Evolutionary conservation across 1,140 invertebrate species (phyloP).

Genomic region (Trichonephila clavipes): DNA sequence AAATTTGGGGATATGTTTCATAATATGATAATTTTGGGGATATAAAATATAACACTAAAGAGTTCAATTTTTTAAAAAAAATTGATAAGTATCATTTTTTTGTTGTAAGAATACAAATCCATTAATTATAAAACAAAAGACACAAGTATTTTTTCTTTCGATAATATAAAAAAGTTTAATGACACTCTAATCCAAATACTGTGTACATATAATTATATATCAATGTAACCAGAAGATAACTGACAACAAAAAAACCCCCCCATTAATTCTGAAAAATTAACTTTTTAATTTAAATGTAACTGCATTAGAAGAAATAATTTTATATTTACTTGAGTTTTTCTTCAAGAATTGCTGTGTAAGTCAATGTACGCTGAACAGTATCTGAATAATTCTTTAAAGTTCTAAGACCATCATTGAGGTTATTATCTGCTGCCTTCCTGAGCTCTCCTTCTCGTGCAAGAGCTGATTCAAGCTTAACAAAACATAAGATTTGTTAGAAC

Average conservation of each 20-base stretch:
- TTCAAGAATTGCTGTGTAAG: slow-evolving; percentile 14
- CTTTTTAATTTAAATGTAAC: background rate
- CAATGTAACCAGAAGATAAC: too few species aligned
- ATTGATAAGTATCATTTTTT: too few species aligned
- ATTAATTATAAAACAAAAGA: too few species aligned
- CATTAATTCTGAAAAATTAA: background rate
- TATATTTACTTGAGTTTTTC: slow-evolving; percentile 46
- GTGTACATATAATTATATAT: too few species aligned
- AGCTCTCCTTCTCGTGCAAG: slow-evolving; percentile 7
- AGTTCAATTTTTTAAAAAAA: too few species aligned
- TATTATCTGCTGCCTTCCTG: slow-evolving; percentile 21
- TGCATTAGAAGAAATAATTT: background rate
- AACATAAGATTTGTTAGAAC: background rate
- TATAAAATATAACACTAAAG: too few species aligned
- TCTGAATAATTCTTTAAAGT: slow-evolving; percentile 46
- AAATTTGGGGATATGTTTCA: too few species aligned
- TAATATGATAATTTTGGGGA: too few species aligned
- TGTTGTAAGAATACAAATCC: too few species aligned
- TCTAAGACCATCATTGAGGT: slow-evolving; percentile 8
- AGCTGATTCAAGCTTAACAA: slow-evolving; percentile 4
- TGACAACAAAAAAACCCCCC: background rate
- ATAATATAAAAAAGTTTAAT: too few species aligned
- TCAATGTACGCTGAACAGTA: slow-evolving; percentile 13
- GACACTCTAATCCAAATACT: too few species aligned
- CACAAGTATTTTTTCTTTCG: too few species aligned